phyloP scores from a whole-genome alignment of 1,140 invertebrate species.

The Drosophila orosa region DNA sequence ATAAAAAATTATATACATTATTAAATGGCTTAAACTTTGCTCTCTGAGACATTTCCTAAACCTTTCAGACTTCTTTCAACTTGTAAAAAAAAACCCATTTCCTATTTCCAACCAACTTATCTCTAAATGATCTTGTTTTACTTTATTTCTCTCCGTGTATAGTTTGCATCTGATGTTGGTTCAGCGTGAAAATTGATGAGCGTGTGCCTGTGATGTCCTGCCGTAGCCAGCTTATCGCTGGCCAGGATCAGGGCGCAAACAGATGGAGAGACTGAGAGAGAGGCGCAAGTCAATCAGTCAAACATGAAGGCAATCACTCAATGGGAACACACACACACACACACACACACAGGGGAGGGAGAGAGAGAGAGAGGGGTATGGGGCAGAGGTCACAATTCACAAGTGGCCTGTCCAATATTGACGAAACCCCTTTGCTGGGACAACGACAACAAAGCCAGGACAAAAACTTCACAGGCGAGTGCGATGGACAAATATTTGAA shows the following conservation, averaged over 20 bases:
- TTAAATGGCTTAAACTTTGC: no score
- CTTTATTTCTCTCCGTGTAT: slow-evolving; percentile 1
- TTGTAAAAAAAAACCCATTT: no score
- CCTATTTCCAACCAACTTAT: no score
- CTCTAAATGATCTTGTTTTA: no score
- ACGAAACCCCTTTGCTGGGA: slow-evolving; percentile 58
- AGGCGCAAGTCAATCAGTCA: slow-evolving; percentile 64
- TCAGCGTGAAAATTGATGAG: slow-evolving; percentile 28
- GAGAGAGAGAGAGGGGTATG: background rate
- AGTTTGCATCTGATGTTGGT: slow-evolving; percentile 51
- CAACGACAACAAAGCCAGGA: slow-evolving; percentile 33
- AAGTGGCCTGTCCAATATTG: slow-evolving; percentile 71
- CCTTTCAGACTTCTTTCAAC: no score
- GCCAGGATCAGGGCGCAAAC: slow-evolving; percentile 52
- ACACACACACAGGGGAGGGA: background rate
- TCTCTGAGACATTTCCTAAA: no score
- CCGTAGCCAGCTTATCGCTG: slow-evolving; percentile 55
- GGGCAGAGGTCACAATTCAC: slow-evolving; percentile 57
- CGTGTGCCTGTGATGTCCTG: slow-evolving; percentile 45
- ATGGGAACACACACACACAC: slow-evolving; percentile 59
- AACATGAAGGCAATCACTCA: slow-evolving; percentile 70
- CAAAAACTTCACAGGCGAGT: slow-evolving; percentile 66
- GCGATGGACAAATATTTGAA: slow-evolving; percentile 69
- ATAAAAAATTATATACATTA: no score
- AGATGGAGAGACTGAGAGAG: slow-evolving; percentile 2